phyloP scores from a whole-genome alignment of 2,888 invertebrate species.

The Carpatolechia fugitivella region DNA sequence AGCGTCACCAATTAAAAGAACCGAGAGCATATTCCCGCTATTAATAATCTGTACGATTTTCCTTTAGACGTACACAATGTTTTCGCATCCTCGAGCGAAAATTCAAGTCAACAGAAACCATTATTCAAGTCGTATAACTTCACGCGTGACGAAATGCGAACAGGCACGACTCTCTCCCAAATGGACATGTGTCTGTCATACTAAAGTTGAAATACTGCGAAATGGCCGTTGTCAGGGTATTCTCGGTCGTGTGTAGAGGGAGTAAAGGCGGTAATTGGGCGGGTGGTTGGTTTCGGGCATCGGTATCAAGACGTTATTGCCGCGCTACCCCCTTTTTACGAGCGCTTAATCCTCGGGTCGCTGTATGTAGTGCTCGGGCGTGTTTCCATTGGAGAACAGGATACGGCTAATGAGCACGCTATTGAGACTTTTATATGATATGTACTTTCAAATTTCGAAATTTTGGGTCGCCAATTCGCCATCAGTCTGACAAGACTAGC shows the following conservation, averaged over 20 bases:
- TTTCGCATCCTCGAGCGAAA: not conserved
- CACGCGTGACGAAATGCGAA: not conserved
- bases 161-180: not conserved
- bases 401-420: no score
- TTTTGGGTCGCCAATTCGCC: no score
- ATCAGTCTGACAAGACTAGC: no score
- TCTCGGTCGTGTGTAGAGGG: not conserved
- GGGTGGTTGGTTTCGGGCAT: conserved; percentile 24
- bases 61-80: not conserved
- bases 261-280: conserved; percentile 2
- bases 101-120: conserved; percentile 1
- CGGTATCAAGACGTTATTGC: conserved; percentile 71
- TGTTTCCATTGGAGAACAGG: not conserved
- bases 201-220: conserved; percentile 41
- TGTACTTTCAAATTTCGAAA: no score
- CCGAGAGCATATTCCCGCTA: no score
- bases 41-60: no score
- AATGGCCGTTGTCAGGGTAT: not conserved
- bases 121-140: conserved; percentile 2
- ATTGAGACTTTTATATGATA: no score
- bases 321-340: conserved; percentile 67
- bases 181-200: conserved; percentile 56
- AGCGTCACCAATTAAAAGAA: no score
- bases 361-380: conserved; percentile 25
- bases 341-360: conserved; percentile 71